Percentiles rank a stretch among this genome's conserved stretches.
These are phyloP conservation scores for Diacarnus erythraeanus DNA, from an alignment of 37 sponge, comb jelly and placozoan genomes.

Conservation along the genomic window DNA sequence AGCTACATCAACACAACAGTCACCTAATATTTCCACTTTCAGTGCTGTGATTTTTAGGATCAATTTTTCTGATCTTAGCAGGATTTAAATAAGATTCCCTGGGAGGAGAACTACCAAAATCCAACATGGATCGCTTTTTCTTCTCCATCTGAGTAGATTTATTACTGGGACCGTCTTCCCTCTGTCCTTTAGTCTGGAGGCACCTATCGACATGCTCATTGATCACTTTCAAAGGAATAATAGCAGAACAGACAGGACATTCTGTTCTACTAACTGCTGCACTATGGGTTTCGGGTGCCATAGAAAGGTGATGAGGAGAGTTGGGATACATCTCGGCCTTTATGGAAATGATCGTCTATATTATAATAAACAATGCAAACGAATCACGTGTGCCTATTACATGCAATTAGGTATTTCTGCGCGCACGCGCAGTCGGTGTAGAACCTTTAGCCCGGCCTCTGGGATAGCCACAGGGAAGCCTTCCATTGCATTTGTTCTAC, in stretches of 20 bases:
- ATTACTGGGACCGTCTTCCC: background rate
- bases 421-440: too few species aligned
- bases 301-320: too few species aligned
- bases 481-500: too few species aligned
- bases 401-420: too few species aligned
- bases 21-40: background rate
- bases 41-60: background rate
- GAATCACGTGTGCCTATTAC: too few species aligned
- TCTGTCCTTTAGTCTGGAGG: background rate
- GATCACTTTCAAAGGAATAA: slow-evolving; percentile 16
- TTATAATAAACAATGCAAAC: too few species aligned
- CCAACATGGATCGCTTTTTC: slow-evolving; percentile 11
- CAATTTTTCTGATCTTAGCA: slow-evolving; percentile 10
- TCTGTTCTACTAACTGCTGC: background rate
- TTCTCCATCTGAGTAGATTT: background rate
- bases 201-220: slow-evolving; percentile 42
- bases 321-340: too few species aligned
- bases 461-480: too few species aligned
- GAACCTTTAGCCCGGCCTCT: too few species aligned
- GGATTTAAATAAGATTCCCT: background rate
- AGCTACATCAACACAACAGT: too few species aligned
- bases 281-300: background rate
- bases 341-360: too few species aligned
- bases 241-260: slow-evolving; percentile 25
- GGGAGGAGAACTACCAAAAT: background rate